phyloP scores from a whole-genome alignment of 1,140 invertebrate genomes.

The Adelges cooleyi region DNA sequence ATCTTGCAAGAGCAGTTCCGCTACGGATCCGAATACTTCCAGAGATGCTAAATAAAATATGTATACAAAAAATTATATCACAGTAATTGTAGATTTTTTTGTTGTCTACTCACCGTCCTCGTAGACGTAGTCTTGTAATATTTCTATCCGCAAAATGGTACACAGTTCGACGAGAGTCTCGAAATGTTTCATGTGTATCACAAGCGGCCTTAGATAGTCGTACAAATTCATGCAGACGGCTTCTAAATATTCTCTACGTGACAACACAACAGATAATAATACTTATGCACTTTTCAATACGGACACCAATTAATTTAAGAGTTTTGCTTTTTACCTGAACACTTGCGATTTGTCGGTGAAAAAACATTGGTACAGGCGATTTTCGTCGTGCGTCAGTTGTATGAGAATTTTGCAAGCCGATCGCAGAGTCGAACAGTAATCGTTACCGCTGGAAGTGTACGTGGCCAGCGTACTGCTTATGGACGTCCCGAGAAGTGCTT shows the following conservation, averaged over 20 bases:
- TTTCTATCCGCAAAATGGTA: slow-evolving; percentile 82
- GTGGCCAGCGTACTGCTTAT: slow-evolving; percentile 63
- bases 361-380: slow-evolving; percentile 79
- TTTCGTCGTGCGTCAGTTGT: slow-evolving; percentile 85
- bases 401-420: slow-evolving; percentile 79
- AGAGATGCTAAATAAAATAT: slow-evolving; percentile 54
- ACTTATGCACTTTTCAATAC: background rate
- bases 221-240: slow-evolving; percentile 80
- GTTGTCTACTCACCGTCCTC: slow-evolving; percentile 55
- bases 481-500: slow-evolving; percentile 59
- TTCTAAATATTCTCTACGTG: slow-evolving; percentile 59
- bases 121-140: slow-evolving; percentile 86
- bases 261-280: slow-evolving; percentile 17
- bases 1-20: slow-evolving; percentile 83
- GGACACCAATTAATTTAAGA: too few relatives aligned
- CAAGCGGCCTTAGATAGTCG: slow-evolving; percentile 83
- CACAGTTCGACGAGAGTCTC: slow-evolving; percentile 96
- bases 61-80: slow-evolving; percentile 31
- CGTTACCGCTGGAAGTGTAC: slow-evolving; percentile 59
- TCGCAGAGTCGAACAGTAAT: slow-evolving; percentile 78
- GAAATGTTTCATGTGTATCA: slow-evolving; percentile 94
- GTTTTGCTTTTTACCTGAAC: slow-evolving; percentile 44
- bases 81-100: background rate
- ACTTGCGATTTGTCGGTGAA: slow-evolving; percentile 55
- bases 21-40: slow-evolving; percentile 70